Evolutionary conservation across 2,797 vertebrate genomes (phyloP), one percentile per base, ranked within the genome.

Genomic region (Pipistrellus pipistrellus): DNA sequence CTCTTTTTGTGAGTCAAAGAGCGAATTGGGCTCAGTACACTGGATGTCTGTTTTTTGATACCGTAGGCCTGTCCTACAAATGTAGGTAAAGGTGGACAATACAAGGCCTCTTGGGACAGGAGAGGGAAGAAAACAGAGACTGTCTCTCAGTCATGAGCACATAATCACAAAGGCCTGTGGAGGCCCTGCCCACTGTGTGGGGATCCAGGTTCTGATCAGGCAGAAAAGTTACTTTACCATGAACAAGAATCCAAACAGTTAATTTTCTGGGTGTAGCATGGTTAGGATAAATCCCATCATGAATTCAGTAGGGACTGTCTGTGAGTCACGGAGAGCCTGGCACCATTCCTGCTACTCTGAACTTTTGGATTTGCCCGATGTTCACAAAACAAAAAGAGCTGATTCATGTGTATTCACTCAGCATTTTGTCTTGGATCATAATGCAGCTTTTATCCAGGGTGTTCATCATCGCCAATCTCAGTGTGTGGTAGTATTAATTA

Each of bases 191-290:
- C 12, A 59, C 12, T 30, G 11, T 83, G 13, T 62, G 48, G 23
- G 32, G 62, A 53, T 2, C 9, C 46, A 57, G 23, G 10, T 81
- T 77, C 30, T 72, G 18, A 55, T 68, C 30, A 66, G n/a, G 13
- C 48, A 62, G 17, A 53, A 93, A 72, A 25, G 62, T 38, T 55
- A 48, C 32, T 87, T 93, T 78, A 32, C 30, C 62, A 32, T 13
- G 41, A 48, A 75, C 7, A 90, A 72, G 85, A 93, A 84, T 84
- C n/a, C 55, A 72, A 76, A 80, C 1, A 77, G 84, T 92, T 93
- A 76, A 88, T 84, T 66, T 90, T 92, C 85, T 0, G 2, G 46
- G 51, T 64, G 41, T 82, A 95, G 82, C 3, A 2, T 2, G n/a
- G 25, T 90, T 46, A 48, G 51, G 30, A 85, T 38, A 86, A 80